Conservation (phyloP, 2,888 invertebrate species). For the Andrena trimmerana region DNA sequence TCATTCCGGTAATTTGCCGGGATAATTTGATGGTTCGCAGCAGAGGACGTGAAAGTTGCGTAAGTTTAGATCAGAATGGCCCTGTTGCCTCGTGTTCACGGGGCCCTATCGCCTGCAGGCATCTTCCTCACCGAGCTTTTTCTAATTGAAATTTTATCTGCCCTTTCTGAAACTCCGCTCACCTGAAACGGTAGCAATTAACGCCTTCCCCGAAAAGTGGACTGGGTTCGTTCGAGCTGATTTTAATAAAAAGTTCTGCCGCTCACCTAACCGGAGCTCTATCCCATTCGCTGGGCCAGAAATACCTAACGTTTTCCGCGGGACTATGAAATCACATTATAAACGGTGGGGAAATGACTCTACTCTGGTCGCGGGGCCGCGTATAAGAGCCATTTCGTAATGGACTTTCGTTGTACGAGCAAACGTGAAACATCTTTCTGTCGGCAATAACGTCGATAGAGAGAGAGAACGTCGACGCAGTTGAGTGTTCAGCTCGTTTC, state of each 20-base stretch:
- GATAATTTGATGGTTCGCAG: neutral
- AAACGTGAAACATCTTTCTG: conserved; percentile 67
- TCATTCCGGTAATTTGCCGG: conserved; percentile 18
- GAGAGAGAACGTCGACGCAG: conserved; percentile 33
- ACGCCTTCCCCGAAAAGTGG: no score
- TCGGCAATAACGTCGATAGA: conserved; percentile 64
- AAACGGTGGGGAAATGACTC: conserved; percentile 38
- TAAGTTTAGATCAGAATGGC: conserved; percentile 30
- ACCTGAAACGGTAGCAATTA: conserved; percentile 7
- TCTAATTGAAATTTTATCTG: conserved; percentile 37
- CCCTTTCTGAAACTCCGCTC: neutral
- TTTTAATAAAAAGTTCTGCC: neutral
- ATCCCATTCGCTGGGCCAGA: neutral
- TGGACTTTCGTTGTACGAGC: conserved; percentile 71
- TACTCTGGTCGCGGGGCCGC: conserved; percentile 18
- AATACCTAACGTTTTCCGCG: neutral
- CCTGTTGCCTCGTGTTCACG: neutral
- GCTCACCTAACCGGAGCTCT: no score
- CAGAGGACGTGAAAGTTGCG: conserved; percentile 18
- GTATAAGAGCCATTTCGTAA: conserved; percentile 62
- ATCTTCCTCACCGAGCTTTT: neutral
- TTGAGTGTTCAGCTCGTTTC: conserved; percentile 55
- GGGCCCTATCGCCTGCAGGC: neutral
- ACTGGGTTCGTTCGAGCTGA: neutral
- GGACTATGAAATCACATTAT: conserved; percentile 11